Conservation (phyloP, 2,888 invertebrate genomes). For the Amblyjoppa fuscipennis region DNA sequence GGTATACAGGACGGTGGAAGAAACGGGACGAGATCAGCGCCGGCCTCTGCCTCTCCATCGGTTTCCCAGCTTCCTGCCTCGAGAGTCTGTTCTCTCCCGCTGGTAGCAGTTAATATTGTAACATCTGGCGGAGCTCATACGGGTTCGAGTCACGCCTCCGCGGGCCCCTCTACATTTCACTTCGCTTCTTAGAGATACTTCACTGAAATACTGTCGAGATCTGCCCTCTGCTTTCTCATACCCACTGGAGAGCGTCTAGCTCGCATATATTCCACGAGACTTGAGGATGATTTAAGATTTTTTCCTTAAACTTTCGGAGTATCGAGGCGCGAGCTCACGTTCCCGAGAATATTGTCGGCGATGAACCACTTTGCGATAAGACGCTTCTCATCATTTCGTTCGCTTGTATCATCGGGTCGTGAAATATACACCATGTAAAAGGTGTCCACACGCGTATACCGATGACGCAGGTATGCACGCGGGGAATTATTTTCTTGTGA, state of each 20-base stretch:
- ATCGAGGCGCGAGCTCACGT: neutral
- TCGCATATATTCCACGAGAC: conserved; percentile 66
- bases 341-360: neutral
- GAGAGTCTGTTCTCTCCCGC: conserved; percentile 25
- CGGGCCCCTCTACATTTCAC: conserved; percentile 80
- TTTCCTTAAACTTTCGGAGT: neutral
- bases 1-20: conserved; percentile 5
- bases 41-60: conserved; percentile 34
- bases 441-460: no score
- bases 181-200: conserved; percentile 79
- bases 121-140: conserved; percentile 82
- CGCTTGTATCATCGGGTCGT: neutral
- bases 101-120: conserved; percentile 81
- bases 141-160: conserved; percentile 81
- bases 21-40: conserved; percentile 20
- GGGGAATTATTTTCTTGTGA: no score
- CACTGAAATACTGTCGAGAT: conserved; percentile 78
- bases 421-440: no score
- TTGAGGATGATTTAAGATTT: neutral
- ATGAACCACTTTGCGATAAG: neutral
- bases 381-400: neutral
- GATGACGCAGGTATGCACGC: no score
- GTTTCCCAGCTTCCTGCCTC: conserved; percentile 42
- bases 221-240: conserved; percentile 69
- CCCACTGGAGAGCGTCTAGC: conserved; percentile 2